Conservation (phyloP, 2,113 vertebrate species). For the Tachycineta bicolor region DNA sequence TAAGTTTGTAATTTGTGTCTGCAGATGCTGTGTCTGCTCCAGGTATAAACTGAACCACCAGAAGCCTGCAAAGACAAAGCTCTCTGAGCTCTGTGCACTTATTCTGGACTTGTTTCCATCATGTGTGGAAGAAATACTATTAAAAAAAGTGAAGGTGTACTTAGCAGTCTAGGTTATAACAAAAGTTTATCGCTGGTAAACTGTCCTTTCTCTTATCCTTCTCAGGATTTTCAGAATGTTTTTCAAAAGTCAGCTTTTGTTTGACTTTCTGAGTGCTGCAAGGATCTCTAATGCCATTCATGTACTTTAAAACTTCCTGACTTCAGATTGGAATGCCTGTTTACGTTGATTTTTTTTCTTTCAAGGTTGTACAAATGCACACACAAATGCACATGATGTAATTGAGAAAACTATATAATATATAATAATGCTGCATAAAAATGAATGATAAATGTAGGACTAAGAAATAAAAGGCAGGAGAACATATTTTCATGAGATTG, state of each 20-base stretch:
- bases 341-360: constrained; percentile 9
- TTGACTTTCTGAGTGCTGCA: neutral
- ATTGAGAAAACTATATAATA: neutral
- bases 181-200: neutral
- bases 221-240: constrained; percentile 1
- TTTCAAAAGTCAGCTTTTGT: constrained; percentile 5
- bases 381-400: neutral
- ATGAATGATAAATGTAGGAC: neutral
- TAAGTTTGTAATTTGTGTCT: neutral
- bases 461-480: neutral
- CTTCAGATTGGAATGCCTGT: neutral
- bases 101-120: constrained; percentile 12
- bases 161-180: neutral
- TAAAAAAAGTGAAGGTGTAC: neutral
- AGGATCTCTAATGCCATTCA: neutral
- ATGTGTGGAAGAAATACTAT: neutral
- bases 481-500: neutral
- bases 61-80: neutral
- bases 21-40: neutral
- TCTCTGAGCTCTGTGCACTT: neutral
- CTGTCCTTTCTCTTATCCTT: neutral
- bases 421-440: neutral
- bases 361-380: neutral
- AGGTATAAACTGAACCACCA: neutral
- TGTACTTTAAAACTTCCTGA: neutral